phyloP scores from a whole-genome alignment of 1,140 invertebrate species.

The Drosophila watanabei region DNA sequence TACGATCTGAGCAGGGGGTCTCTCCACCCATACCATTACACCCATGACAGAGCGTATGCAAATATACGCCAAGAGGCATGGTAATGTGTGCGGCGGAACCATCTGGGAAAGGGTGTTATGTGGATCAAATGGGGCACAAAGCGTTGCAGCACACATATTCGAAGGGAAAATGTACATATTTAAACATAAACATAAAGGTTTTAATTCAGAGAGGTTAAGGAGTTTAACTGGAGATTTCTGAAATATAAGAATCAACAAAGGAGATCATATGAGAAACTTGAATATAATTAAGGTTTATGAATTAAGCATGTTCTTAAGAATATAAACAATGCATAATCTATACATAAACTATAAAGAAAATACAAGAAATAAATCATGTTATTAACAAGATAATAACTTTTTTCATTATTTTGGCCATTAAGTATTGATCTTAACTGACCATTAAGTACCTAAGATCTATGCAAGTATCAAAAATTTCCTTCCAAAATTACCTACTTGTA shows the following conservation, averaged over 20 bases:
- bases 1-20: neutral
- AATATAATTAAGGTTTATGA: neutral
- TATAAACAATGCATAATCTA: neutral
- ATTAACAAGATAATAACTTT: neutral
- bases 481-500: too few species aligned
- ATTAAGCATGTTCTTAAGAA: too few species aligned
- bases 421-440: neutral
- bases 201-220: neutral
- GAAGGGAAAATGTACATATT: conserved; percentile 2
- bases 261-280: neutral
- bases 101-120: conserved; percentile 52
- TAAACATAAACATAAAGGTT: conserved; percentile 6
- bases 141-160: conserved; percentile 18
- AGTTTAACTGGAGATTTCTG: neutral
- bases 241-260: too few species aligned
- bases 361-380: neutral
- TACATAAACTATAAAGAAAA: neutral
- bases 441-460: neutral
- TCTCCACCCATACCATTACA: conserved; percentile 10
- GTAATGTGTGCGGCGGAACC: conserved; percentile 54
- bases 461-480: too few species aligned
- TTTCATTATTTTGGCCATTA: neutral
- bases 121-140: conserved; percentile 28
- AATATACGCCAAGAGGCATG: conserved; percentile 41
- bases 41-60: conserved; percentile 59